A percentile compares a stretch with the other conserved stretches of the same genome.
Evolutionary conservation across 2,113 vertebrate genomes (phyloP).

Genomic region (Girardinichthys multiradiatus): DNA sequence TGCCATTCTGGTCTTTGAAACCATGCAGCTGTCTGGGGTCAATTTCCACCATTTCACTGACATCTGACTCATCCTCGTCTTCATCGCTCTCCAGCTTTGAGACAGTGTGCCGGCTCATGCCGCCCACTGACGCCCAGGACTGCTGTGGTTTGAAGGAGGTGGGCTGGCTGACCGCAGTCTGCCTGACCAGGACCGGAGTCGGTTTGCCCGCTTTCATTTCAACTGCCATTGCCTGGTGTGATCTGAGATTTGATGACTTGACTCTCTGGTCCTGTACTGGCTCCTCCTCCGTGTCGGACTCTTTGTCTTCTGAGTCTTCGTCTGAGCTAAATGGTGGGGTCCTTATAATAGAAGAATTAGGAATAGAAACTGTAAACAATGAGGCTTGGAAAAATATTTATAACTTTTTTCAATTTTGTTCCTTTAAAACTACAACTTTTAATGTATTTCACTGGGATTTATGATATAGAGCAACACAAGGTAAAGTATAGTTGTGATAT

Average conservation of each 20-base stretch:
- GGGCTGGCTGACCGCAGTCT: conserved; percentile 16
- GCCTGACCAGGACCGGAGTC: conserved; percentile 29
- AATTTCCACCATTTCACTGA: conserved; percentile 80
- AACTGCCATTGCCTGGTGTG: conserved; percentile 9
- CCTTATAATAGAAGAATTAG: conserved; percentile 60
- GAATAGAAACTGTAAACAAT: no score
- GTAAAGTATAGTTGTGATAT: no score
- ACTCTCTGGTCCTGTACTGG: conserved; percentile 60
- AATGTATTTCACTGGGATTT: no score
- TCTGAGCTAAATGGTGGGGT: conserved; percentile 89
- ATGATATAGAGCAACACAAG: no score
- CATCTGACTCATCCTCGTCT: conserved; percentile 67
- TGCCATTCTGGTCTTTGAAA: conserved; percentile 69
- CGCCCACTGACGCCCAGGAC: conserved; percentile 15
- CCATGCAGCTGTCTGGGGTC: conserved; percentile 49
- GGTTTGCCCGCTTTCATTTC: conserved; percentile 30
- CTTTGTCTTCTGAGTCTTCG: conserved; percentile 83
- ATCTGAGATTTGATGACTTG: conserved; percentile 38
- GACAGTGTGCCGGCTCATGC: conserved; percentile 50
- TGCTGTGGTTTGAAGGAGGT: conserved; percentile 25
- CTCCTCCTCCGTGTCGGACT: conserved; percentile 73
- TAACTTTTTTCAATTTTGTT: not conserved
- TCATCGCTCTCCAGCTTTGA: conserved; percentile 65
- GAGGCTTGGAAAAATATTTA: not conserved
- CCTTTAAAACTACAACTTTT: no score